Percentiles rank a stretch among this genome's conserved stretches.
phyloP scores from a whole-genome alignment of 2,113 vertebrate genomes.

The Neomonachus schauinslandi region DNA sequence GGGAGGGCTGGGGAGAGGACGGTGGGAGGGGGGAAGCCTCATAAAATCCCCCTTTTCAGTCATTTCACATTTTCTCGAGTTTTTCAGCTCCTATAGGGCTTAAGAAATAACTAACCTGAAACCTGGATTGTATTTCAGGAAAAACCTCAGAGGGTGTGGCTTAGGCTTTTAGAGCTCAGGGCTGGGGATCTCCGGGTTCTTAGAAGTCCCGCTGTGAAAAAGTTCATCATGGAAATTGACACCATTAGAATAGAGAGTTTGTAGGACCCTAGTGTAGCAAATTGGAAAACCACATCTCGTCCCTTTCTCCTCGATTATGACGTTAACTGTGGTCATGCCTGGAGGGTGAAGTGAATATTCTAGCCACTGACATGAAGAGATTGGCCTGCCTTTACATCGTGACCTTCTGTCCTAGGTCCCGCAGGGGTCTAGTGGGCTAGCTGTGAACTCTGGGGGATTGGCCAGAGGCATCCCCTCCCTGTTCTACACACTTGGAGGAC shows the following conservation, averaged over 20 bases:
- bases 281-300: constrained; percentile 27
- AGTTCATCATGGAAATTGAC: neutral
- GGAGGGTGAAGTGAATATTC: neutral
- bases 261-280: neutral
- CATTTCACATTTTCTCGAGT: neutral
- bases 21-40: neutral
- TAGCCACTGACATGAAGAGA: neutral
- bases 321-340: neutral
- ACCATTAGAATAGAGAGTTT: neutral
- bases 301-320: neutral
- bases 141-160: neutral
- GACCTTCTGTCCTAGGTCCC: neutral
- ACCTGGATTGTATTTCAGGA: constrained; percentile 17
- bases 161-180: constrained; percentile 39
- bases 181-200: neutral
- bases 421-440: neutral
- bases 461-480: neutral
- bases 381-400: neutral
- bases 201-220: neutral
- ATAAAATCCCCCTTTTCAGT: neutral
- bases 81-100: constrained; percentile 1
- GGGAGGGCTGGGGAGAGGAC: neutral
- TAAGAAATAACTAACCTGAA: constrained; percentile 27
- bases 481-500: neutral
- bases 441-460: neutral